Percentiles rank a stretch among this genome's conserved stretches.
These are phyloP conservation scores for Eulemur coronatus DNA, from an alignment of 2,797 vertebrate species.

Conservation along the genomic window DNA sequence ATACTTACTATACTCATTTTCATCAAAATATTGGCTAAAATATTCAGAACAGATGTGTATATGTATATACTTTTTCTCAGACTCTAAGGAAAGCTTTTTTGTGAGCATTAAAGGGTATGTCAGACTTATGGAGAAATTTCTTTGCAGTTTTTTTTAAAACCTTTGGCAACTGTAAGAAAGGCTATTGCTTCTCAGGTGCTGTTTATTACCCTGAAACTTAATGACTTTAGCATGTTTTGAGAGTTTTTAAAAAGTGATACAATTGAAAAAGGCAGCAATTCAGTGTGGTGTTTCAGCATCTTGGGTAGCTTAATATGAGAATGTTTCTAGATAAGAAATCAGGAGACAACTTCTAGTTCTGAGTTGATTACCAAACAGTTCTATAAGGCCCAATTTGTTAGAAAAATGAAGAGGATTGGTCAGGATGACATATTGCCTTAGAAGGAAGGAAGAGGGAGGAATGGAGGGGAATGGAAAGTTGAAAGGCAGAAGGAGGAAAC, in stretches of 20 bases:
- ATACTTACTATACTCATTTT: conserved; percentile 61
- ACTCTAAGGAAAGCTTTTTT: conserved; percentile 48
- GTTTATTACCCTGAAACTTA: conserved; percentile 38
- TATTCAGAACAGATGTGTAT: conserved; percentile 74
- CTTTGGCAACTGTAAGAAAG: conserved; percentile 25
- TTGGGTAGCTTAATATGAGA: background rate
- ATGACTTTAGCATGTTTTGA: conserved; percentile 47
- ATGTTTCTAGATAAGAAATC: conserved; percentile 37
- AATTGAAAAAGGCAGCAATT: conserved; percentile 38
- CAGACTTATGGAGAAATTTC: conserved; percentile 40
- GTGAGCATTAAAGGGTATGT: conserved; percentile 19
- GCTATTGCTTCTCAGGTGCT: conserved; percentile 22
- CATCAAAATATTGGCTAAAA: conserved; percentile 66
- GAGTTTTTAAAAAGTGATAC: background rate
- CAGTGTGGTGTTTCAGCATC: conserved; percentile 2
- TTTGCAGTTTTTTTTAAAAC: background rate
- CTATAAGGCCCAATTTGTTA: background rate
- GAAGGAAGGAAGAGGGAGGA: background rate
- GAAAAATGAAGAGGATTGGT: background rate
- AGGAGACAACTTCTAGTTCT: conserved; percentile 10
- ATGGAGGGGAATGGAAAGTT: background rate
- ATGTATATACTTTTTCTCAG: conserved; percentile 35
- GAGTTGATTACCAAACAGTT: conserved; percentile 21
- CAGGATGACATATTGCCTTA: background rate
- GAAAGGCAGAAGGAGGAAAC: conserved; percentile 16